Evolutionary conservation across 1,140 invertebrate species (phyloP).

Genomic region (Cydia amplana): DNA sequence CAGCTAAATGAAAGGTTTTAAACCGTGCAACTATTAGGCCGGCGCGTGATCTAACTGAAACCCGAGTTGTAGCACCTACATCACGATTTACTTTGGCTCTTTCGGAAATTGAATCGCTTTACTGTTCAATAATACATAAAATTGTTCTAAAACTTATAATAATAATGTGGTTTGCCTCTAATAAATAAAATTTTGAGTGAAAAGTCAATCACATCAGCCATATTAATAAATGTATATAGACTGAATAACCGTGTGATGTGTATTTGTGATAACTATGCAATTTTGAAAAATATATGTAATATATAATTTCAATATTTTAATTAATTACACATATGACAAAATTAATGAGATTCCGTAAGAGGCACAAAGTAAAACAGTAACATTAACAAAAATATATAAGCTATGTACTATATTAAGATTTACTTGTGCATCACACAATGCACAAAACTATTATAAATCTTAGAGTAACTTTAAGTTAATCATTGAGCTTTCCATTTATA

Average conservation of each 20-base stretch:
- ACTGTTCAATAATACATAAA: background rate
- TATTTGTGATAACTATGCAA: slow-evolving; percentile 51
- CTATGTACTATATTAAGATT: slow-evolving; percentile 59
- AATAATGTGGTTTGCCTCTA: slow-evolving; percentile 12
- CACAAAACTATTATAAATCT: slow-evolving; percentile 59
- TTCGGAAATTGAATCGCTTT: background rate
- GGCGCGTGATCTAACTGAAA: background rate
- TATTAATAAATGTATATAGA: background rate
- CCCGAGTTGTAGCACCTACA: slow-evolving; percentile 16
- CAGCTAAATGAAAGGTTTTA: background rate
- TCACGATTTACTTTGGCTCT: slow-evolving; percentile 10
- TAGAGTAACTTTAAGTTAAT: slow-evolving; percentile 74
- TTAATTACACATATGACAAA: slow-evolving; percentile 41
- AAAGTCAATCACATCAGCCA: slow-evolving; percentile 40
- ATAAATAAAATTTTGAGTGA: slow-evolving; percentile 35
- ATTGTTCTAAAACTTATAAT: background rate
- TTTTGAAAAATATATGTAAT: slow-evolving; percentile 43
- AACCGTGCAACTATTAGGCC: background rate
- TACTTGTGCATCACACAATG: slow-evolving; percentile 64
- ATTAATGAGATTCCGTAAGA: slow-evolving; percentile 74
- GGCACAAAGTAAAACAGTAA: slow-evolving; percentile 71
- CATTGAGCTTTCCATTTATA: slow-evolving; percentile 78
- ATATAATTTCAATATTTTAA: slow-evolving; percentile 44
- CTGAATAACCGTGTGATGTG: slow-evolving; percentile 49
- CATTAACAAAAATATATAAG: slow-evolving; percentile 65